Conservation (phyloP, 2,797 vertebrate genomes). For the Neosilurus hyrtlii region DNA sequence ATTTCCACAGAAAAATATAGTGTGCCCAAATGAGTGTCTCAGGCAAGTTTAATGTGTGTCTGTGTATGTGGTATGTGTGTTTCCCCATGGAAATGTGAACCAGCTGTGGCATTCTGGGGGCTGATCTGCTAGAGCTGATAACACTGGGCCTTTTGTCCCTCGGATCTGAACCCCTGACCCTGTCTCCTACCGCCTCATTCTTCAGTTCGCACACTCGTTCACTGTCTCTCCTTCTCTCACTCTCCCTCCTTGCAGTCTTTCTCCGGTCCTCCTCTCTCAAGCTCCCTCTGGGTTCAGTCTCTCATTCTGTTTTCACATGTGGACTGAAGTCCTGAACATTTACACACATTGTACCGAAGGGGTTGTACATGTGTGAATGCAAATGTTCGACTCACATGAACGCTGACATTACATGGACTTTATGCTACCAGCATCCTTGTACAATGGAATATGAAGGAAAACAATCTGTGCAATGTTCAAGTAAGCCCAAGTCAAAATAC, state of each 20-base stretch:
- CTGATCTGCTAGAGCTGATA: conserved; percentile 60
- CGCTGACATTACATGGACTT: too few relatives aligned
- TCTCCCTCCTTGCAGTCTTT: conserved; percentile 39
- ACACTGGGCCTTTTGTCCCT: conserved; percentile 64
- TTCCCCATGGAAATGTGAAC: conserved; percentile 67
- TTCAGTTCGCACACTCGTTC: conserved; percentile 5
- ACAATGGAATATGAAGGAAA: too few relatives aligned
- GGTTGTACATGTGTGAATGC: too few relatives aligned
- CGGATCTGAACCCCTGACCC: conserved; percentile 42
- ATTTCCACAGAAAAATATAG: not conserved
- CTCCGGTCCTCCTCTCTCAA: not conserved
- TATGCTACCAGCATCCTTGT: too few relatives aligned
- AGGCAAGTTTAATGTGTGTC: conserved; percentile 30
- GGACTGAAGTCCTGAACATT: too few relatives aligned
- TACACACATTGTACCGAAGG: too few relatives aligned
- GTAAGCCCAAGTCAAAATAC: too few relatives aligned
- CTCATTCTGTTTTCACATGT: too few relatives aligned
- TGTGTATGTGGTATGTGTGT: conserved; percentile 24
- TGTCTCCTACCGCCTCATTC: conserved; percentile 48
- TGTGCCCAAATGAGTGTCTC: not conserved
- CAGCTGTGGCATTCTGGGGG: conserved; percentile 65
- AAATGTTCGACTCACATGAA: too few relatives aligned
- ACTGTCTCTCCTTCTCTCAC: conserved; percentile 28
- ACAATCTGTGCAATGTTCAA: too few relatives aligned
- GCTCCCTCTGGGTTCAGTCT: not conserved